Evolutionary conservation across 1,140 invertebrate genomes (phyloP).

Genomic region (Bombus balteatus): DNA sequence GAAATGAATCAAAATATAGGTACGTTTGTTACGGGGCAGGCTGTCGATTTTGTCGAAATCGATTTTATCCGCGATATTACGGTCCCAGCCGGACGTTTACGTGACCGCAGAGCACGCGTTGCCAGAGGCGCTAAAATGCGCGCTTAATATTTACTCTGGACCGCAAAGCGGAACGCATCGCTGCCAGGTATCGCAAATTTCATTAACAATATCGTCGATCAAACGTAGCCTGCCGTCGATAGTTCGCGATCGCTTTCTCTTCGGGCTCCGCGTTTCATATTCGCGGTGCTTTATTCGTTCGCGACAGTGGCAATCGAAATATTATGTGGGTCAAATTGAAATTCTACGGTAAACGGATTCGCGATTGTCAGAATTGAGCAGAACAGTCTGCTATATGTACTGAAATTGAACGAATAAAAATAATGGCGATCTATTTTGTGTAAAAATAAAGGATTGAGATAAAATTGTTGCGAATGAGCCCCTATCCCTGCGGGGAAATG

Average conservation of each 20-base stretch:
- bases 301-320: not conserved
- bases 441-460: too few relatives aligned
- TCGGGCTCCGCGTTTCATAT: not conserved
- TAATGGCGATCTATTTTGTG: too few relatives aligned
- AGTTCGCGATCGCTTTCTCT: not conserved
- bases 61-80: constrained; percentile 45
- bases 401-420: too few relatives aligned
- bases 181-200: constrained; percentile 60
- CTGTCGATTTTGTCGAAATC: constrained; percentile 45
- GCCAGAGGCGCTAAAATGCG: constrained; percentile 62
- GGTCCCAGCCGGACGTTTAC: constrained; percentile 11
- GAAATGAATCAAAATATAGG: not conserved
- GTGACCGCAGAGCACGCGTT: constrained; percentile 58
- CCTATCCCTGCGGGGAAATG: too few relatives aligned
- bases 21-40: not conserved
- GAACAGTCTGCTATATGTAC: not conserved
- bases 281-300: not conserved
- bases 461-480: too few relatives aligned
- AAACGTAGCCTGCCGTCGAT: constrained; percentile 15
- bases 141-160: constrained; percentile 65
- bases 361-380: not conserved
- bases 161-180: constrained; percentile 62
- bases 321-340: not conserved
- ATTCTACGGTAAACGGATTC: not conserved
- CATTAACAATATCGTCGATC: constrained; percentile 61